Base-by-base conservation (phyloP, 2,113 vertebrate species). In the Oreochromis tanganicae region DNA sequence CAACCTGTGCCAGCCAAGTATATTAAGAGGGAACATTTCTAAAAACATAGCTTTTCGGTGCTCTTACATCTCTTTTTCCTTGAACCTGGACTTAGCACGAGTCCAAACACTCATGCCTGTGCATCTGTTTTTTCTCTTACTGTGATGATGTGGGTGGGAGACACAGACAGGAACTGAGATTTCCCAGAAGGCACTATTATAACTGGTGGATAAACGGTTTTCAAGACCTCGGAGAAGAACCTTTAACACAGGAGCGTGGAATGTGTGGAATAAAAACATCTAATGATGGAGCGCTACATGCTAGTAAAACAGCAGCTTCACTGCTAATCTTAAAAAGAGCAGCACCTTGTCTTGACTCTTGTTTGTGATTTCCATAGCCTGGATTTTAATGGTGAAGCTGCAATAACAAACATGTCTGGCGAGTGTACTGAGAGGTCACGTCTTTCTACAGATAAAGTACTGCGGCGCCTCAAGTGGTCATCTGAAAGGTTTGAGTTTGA, bases 41-140 rank as follows among this genome's bases (percentile, higher is more conserved):
- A 63, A 85, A 63, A 86, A 87, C 59, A 79, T 32, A 56, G 14
- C 36, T 55, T 68, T 54, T 52, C 17, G 1, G 3, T 24, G n/a
- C 43, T 75, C 54, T 86, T 56, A 87, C 80, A 85, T 78, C 81
- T 91, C 36, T 86, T 71, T 82, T 89, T 89, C 68, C 82, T 83
- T 86, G 43, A 87, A 85, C 82, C 82, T 84, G 78, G 54, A 48
- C 80, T 11, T 38, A 84, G 82, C 57, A 90, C 81, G 43, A 89
- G 89, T 71, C 78, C 71, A 82, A 90, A 91, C 82, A 88, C 86
- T 85, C 85, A 29, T 56, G 85, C 5, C 52, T 71, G 48, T 43
- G 56, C 88, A 93, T 96, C 96, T 97, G 96, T 81, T 96, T 96
- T 96, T 87, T 87, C 90, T 93, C 85, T 96, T 86, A 94, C 88